These are phyloP conservation scores for Gerris buenoi DNA, from an alignment of 1,140 invertebrate species.

Conservation along the genomic window DNA sequence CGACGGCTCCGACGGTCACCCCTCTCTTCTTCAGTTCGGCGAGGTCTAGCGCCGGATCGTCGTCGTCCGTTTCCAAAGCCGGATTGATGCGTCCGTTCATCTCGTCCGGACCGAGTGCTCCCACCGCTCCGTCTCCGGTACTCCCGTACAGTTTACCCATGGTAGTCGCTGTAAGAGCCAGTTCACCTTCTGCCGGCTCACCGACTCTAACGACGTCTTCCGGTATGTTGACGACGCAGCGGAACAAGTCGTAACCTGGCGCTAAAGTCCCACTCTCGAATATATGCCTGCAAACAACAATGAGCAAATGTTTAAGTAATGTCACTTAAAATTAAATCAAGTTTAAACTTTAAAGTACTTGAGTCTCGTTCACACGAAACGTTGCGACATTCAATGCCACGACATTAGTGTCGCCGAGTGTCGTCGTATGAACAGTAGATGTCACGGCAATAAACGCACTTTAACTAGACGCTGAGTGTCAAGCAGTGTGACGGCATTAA, in stretches of 20 bases:
- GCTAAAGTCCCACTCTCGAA: slow-evolving; percentile 70
- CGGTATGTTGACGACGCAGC: slow-evolving; percentile 94
- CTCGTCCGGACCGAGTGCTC: slow-evolving; percentile 60
- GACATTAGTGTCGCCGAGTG: no score
- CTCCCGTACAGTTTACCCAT: slow-evolving; percentile 30
- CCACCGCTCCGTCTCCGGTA: slow-evolving; percentile 39
- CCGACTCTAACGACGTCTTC: slow-evolving; percentile 67
- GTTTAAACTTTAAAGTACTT: no score
- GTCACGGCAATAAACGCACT: no score
- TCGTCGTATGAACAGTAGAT: no score
- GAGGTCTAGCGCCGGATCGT: slow-evolving; percentile 29
- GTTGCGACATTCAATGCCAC: no score
- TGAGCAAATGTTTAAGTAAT: no score
- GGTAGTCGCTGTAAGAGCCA: slow-evolving; percentile 41
- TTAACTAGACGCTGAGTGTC: no score
- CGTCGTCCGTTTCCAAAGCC: slow-evolving; percentile 75
- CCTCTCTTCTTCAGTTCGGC: slow-evolving; percentile 8
- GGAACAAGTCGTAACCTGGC: slow-evolving; percentile 79
- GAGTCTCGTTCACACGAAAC: no score
- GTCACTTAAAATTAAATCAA: no score
- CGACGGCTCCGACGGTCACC: not conserved
- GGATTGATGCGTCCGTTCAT: slow-evolving; percentile 89
- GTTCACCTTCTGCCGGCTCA: slow-evolving; percentile 64
- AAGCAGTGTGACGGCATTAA: no score
- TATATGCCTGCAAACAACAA: slow-evolving; percentile 47